Percentiles rank a stretch among this genome's conserved stretches.
Conservation (phyloP, 2,888 invertebrate genomes). For the Tipula vernalis region DNA sequence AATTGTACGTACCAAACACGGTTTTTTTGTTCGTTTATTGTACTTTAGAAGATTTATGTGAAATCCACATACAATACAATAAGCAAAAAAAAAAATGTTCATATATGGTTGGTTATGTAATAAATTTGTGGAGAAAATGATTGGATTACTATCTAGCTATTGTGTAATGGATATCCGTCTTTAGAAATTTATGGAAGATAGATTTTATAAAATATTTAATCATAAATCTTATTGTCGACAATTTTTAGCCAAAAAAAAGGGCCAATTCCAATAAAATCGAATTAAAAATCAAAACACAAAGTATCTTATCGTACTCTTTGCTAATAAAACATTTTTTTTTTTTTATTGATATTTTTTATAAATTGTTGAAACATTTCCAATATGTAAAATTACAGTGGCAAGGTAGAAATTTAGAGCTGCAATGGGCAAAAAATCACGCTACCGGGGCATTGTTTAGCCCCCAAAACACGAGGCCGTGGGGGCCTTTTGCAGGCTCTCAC, state of each 20-base stretch:
- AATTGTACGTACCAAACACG: neutral
- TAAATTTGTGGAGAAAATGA: neutral
- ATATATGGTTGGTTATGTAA: neutral
- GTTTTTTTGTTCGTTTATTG: neutral
- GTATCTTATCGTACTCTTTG: neutral
- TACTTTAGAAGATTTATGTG: neutral
- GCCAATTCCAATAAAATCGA: neutral
- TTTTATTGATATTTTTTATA: neutral
- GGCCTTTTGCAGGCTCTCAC: slow-evolving; percentile 17
- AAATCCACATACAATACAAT: neutral
- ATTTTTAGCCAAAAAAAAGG: neutral
- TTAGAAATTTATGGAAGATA: neutral
- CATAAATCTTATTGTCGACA: neutral
- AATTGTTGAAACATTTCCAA: neutral
- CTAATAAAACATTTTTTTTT: neutral
- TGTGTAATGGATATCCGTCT: neutral
- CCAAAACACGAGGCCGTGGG: slow-evolving; percentile 17
- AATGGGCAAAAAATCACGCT: slow-evolving; percentile 23
- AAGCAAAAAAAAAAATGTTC: neutral
- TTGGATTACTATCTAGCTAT: neutral
- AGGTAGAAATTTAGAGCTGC: slow-evolving; percentile 15
- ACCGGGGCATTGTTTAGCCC: slow-evolving; percentile 23
- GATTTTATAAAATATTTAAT: neutral
- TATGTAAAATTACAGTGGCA: slow-evolving; percentile 14
- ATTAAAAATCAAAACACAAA: neutral